Evolutionary conservation across 2,797 vertebrate species (phyloP), one percentile per base, ranked within the genome.

Genomic region (Lepidocolaptes lacrymiger): DNA sequence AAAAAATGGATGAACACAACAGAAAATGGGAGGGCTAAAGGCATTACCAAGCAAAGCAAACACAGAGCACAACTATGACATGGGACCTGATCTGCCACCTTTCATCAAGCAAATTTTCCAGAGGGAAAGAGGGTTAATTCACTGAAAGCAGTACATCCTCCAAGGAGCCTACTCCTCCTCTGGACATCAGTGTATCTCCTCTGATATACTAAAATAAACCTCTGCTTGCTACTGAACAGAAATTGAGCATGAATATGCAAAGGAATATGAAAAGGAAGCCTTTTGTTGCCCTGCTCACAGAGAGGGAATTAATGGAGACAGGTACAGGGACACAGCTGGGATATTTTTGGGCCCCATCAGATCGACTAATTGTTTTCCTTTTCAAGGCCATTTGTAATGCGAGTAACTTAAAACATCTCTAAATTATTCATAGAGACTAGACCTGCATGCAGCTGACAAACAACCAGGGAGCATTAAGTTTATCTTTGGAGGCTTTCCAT

Each of bases 321-420:
- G 0, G 4, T 22, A 62, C 68, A 66, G 54, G 22, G 26, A 41
- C 54, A 37, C 9, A 6, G 54, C 6, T 14, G 27, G n/a, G 66
- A 28, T 46, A 68, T 41, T 89, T 85, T 61, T 19, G 43, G 76
- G 24, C 19, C 16, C 13, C 34, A 41, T 15, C 32, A 84, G 26
- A 19, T 30, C 51, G 4, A 16, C 44, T 18, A 9, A 21, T 71
- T 88, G 17, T 56, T 88, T 88, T 34, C 27, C 19, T 91, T 83
- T 84, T 46, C 67, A 78, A 76, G 30, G 44, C 58, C 51, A 24
- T 73, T 90, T 73, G 34, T 77, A 84, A 18, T 2, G 12, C 71
- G 7, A 76, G 89, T 54, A 95, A 93, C 49, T 74, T 90, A 59
- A 89, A 91, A 49, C 67, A 43, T 39, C 58, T 86, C 63, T 96